Evolutionary conservation across 2,888 invertebrate species (phyloP).

Genomic region (Bruchidius siliquastri): DNA sequence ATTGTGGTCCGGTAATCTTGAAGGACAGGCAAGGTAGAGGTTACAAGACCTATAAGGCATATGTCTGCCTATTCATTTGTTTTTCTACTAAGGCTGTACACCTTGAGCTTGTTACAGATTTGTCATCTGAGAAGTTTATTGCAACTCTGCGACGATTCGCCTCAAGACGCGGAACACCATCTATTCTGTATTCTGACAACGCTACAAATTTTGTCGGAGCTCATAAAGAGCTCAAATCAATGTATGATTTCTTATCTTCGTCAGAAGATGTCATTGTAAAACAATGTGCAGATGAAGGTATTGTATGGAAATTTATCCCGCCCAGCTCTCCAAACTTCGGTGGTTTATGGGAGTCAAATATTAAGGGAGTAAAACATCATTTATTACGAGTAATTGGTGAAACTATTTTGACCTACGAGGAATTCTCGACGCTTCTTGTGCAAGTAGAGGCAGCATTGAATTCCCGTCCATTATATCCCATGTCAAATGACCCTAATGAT

Average conservation of each 20-base stretch:
- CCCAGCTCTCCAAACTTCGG: slow-evolving; percentile 8
- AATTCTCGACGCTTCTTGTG: slow-evolving; percentile 9
- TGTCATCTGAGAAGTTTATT: not conserved
- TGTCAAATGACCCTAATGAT: no score
- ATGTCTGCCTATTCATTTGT: slow-evolving; percentile 11
- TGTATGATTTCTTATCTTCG: not conserved
- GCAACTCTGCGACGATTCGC: slow-evolving; percentile 13
- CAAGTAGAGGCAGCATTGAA: slow-evolving; percentile 24
- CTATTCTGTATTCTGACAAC: slow-evolving; percentile 9
- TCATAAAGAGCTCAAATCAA: slow-evolving; percentile 1
- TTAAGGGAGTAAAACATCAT: slow-evolving; percentile 9
- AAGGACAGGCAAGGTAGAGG: slow-evolving; percentile 1
- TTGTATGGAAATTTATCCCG: slow-evolving; percentile 8
- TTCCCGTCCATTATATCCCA: not conserved
- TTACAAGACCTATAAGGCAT: slow-evolving; percentile 1
- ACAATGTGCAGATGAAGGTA: not conserved
- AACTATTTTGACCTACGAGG: slow-evolving; percentile 5
- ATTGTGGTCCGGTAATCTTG: not conserved
- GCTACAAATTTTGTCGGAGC: slow-evolving; percentile 9
- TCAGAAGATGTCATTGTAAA: not conserved
- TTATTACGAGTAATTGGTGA: slow-evolving; percentile 8
- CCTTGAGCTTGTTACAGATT: slow-evolving; percentile 8
- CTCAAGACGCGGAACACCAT: slow-evolving; percentile 10
- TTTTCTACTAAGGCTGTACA: slow-evolving; percentile 11
- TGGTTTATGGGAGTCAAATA: slow-evolving; percentile 7